Percentiles rank a stretch among this genome's conserved stretches.
Evolutionary conservation across 1,140 invertebrate genomes (phyloP).

Genomic region (Orchestia grillus): DNA sequence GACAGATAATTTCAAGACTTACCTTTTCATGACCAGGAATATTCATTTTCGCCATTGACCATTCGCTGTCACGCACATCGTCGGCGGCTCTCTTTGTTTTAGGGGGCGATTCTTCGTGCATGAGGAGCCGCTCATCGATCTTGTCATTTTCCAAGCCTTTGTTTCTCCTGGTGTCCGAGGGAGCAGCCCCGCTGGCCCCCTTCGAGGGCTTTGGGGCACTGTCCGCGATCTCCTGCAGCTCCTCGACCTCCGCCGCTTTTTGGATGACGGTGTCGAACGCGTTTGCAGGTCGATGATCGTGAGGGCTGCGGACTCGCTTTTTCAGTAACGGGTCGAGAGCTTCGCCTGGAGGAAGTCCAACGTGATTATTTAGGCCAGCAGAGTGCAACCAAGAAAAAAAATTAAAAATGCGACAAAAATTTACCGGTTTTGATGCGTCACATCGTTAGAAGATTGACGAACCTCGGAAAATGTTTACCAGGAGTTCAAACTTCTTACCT

Average conservation of each 20-base stretch:
- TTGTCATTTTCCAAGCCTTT: constrained; percentile 5
- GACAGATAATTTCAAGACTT: not conserved
- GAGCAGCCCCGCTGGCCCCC: not conserved
- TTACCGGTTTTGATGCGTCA: too few relatives aligned
- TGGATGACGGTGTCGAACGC: constrained; percentile 12
- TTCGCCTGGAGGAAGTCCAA: not conserved
- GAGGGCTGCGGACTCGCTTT: not conserved
- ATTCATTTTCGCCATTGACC: constrained; percentile 56
- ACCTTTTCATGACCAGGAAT: constrained; percentile 57
- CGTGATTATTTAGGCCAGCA: not conserved
- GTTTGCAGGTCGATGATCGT: not conserved
- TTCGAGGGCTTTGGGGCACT: not conserved
- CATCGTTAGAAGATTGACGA: too few relatives aligned
- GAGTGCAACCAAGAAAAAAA: not conserved
- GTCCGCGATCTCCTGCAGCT: not conserved
- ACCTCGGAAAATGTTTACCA: too few relatives aligned
- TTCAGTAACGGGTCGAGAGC: constrained; percentile 55
- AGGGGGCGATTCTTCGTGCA: not conserved
- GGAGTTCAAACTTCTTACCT: too few relatives aligned
- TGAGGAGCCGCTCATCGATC: not conserved
- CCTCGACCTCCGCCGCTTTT: not conserved
- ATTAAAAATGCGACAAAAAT: not conserved
- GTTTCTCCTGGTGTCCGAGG: not conserved
- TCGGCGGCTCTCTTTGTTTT: constrained; percentile 31
- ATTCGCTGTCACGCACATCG: constrained; percentile 47